Percentiles rank a stretch among this genome's conserved stretches.
Evolutionary conservation across 2,888 invertebrate species (phyloP).

Genomic region (Girardia tigrina): DNA sequence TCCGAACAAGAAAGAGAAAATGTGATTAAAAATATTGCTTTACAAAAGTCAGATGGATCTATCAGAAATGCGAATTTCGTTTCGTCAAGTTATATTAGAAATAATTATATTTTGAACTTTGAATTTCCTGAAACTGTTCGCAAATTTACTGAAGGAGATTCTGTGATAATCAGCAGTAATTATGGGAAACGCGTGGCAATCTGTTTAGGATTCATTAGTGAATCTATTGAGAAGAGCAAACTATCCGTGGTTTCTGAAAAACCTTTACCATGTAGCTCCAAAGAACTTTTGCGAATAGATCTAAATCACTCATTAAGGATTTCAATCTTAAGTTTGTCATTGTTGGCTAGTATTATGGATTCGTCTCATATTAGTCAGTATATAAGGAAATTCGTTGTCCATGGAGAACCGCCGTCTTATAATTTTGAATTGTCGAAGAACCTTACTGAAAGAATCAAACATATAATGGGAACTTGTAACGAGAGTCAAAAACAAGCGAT

Average conservation of each 20-base stretch:
- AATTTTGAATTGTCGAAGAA: no score
- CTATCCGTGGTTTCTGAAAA: background rate
- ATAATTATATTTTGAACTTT: background rate
- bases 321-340: background rate
- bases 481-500: background rate
- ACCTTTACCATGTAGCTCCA: background rate
- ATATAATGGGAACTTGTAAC: background rate
- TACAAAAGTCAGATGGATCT: background rate
- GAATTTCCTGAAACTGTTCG: background rate
- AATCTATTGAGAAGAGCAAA: background rate
- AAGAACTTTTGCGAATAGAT: background rate
- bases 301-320: background rate
- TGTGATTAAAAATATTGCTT: background rate
- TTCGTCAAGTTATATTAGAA: background rate
- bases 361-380: background rate
- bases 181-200: background rate
- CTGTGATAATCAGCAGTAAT: background rate
- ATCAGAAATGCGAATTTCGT: background rate
- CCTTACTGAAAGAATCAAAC: no score
- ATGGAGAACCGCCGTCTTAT: background rate
- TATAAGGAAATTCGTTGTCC: background rate
- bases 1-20: background rate
- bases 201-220: background rate
- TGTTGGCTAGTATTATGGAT: background rate
- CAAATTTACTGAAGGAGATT: background rate